phyloP scores from a whole-genome alignment of 2,888 invertebrate species.

The Hanleya hanleyi region DNA sequence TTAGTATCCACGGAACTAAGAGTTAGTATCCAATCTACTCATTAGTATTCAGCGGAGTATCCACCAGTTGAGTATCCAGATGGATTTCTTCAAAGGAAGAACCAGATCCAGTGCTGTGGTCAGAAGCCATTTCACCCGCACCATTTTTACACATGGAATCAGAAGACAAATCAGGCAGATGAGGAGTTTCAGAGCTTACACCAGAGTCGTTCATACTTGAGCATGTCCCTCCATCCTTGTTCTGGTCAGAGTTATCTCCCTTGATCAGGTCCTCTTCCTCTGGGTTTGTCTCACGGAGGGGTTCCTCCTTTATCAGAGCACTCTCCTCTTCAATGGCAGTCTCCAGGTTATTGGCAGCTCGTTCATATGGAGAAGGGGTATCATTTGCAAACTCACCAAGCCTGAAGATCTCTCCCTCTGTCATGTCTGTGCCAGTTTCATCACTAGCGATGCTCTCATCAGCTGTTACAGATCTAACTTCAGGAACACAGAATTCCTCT shows the following conservation, averaged over 20 bases:
- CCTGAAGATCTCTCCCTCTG: no score
- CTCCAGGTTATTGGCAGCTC: not conserved
- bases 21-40: no score
- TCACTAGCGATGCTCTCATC: not conserved
- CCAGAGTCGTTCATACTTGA: not conserved
- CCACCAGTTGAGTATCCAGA: slow-evolving; percentile 3
- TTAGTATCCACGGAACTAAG: no score
- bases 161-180: not conserved
- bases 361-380: not conserved
- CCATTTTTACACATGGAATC: not conserved
- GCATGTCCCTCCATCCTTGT: not conserved
- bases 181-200: not conserved
- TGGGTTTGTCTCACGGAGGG: not conserved
- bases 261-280: not conserved
- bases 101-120: slow-evolving; percentile 19
- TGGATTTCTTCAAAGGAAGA: slow-evolving; percentile 51
- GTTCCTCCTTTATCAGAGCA: not conserved
- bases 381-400: not conserved
- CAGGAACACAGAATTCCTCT: slow-evolving; percentile 74
- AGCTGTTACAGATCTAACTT: slow-evolving; percentile 52
- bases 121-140: not conserved
- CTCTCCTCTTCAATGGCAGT: not conserved
- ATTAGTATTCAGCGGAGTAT: no score
- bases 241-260: not conserved
- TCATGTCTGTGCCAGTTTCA: not conserved